phyloP scores from a whole-genome alignment of 1,140 invertebrate genomes.

The Drosophila navojoa region DNA sequence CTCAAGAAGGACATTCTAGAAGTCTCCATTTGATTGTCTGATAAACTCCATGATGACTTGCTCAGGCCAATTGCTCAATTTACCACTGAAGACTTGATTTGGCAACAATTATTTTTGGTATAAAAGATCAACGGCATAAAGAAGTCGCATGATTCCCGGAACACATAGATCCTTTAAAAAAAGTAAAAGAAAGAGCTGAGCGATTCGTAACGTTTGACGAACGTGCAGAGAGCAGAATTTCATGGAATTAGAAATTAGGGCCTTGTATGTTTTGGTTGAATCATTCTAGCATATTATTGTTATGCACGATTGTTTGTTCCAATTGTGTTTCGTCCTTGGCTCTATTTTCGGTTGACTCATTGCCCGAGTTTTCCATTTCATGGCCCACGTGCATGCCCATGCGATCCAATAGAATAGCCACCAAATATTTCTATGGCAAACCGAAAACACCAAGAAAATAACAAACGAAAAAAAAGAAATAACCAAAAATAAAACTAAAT shows the following conservation, averaged over 20 bases:
- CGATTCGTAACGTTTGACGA: slow-evolving; percentile 13
- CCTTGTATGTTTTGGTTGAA: slow-evolving; percentile 48
- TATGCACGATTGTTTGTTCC: slow-evolving; percentile 73
- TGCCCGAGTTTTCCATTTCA: slow-evolving; percentile 55
- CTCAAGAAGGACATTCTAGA: not conserved
- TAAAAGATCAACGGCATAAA: slow-evolving; percentile 9
- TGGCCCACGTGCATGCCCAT: slow-evolving; percentile 72
- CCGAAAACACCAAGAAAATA: slow-evolving; percentile 40
- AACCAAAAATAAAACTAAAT: slow-evolving; percentile 16
- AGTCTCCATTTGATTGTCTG: not conserved
- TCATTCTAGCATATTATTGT: slow-evolving; percentile 65
- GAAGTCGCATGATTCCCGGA: not conserved
- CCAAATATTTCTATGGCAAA: slow-evolving; percentile 68
- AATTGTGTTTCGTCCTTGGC: slow-evolving; percentile 68
- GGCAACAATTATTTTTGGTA: slow-evolving; percentile 7
- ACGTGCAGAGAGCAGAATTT: slow-evolving; percentile 41
- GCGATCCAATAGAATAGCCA: slow-evolving; percentile 63
- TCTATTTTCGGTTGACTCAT: slow-evolving; percentile 72
- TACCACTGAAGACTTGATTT: slow-evolving; percentile 16
- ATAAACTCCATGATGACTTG: not conserved
- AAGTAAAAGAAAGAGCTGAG: slow-evolving; percentile 13
- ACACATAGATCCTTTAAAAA: slow-evolving; percentile 16
- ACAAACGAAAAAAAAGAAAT: slow-evolving; percentile 10
- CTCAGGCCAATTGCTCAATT: not conserved
- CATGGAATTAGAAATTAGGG: slow-evolving; percentile 53